Evolutionary conservation across 2,888 invertebrate species (phyloP).

Genomic region (Spodoptera exigua): DNA sequence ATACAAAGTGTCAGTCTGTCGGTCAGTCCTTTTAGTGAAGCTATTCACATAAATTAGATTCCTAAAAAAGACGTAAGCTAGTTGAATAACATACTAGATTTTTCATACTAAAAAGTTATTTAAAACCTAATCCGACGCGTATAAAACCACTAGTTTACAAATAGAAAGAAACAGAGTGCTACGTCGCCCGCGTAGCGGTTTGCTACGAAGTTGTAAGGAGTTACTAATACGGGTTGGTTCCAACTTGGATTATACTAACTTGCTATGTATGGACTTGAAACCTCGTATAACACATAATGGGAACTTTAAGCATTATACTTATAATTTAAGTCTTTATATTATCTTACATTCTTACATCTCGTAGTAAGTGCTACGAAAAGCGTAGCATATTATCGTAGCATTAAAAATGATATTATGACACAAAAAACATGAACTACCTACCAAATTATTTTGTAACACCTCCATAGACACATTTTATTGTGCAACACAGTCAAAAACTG

Average conservation of each 20-base stretch:
- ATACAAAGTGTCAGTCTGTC: no score
- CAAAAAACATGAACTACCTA: no score
- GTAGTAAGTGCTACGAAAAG: slow-evolving; percentile 34
- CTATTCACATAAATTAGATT: no score
- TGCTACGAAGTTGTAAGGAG: slow-evolving; percentile 58
- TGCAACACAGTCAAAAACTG: no score
- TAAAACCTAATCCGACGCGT: slow-evolving; percentile 13
- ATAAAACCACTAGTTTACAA: slow-evolving; percentile 37
- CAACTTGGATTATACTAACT: slow-evolving; percentile 56
- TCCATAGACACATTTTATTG: no score
- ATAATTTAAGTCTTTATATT: slow-evolving; percentile 39
- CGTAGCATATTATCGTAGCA: slow-evolving; percentile 21
- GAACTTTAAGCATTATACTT: slow-evolving; percentile 50
- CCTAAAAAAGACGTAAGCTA: no score
- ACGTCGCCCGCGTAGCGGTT: slow-evolving; percentile 54
- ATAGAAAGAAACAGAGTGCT: slow-evolving; percentile 48
- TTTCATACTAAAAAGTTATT: slow-evolving; percentile 1
- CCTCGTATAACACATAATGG: slow-evolving; percentile 40
- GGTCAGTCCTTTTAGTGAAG: no score
- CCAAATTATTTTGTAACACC: no score
- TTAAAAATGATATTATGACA: no score
- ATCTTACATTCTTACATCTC: slow-evolving; percentile 23
- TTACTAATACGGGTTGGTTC: slow-evolving; percentile 60
- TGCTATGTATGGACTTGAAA: slow-evolving; percentile 48
- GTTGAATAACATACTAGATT: no score